Conservation (phyloP, 2,888 invertebrate species). For the Dryobota labecula region DNA sequence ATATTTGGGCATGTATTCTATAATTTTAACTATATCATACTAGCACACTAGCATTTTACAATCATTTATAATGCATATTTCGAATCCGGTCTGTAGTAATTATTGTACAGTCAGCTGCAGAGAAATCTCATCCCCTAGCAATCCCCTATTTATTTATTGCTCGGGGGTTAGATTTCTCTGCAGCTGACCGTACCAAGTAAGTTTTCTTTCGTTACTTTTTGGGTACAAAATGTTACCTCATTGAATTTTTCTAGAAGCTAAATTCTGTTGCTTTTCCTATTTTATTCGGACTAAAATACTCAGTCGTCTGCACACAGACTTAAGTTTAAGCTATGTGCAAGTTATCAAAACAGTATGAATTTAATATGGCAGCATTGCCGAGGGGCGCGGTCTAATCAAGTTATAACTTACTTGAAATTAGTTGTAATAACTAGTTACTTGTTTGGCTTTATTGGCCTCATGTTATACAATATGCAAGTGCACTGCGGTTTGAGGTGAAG, state of each 20-base stretch:
- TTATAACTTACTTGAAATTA: constrained; percentile 22
- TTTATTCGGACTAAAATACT: background rate
- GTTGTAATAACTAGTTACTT: constrained; percentile 41
- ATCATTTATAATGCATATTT: no score
- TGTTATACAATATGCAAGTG: constrained; percentile 42
- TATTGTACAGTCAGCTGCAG: no score
- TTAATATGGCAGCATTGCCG: constrained; percentile 31
- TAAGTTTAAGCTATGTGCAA: constrained; percentile 39
- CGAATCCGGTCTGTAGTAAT: no score
- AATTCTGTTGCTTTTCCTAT: background rate
- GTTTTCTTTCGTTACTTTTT: background rate
- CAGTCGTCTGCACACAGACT: constrained; percentile 13
- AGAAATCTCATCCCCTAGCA: no score
- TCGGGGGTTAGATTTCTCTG: no score
- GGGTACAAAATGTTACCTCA: background rate
- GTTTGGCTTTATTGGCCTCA: constrained; percentile 32
- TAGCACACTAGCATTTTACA: background rate
- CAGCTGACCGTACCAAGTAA: no score
- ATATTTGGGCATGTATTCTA: background rate
- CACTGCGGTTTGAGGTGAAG: constrained; percentile 5
- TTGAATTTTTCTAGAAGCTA: background rate
- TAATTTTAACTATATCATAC: background rate
- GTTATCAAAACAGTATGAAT: constrained; percentile 59
- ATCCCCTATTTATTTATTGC: no score
- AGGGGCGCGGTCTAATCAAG: constrained; percentile 48